These are phyloP conservation scores for Chymomyza fuscimana DNA, from an alignment of 2,888 invertebrate genomes.

Conservation along the genomic window DNA sequence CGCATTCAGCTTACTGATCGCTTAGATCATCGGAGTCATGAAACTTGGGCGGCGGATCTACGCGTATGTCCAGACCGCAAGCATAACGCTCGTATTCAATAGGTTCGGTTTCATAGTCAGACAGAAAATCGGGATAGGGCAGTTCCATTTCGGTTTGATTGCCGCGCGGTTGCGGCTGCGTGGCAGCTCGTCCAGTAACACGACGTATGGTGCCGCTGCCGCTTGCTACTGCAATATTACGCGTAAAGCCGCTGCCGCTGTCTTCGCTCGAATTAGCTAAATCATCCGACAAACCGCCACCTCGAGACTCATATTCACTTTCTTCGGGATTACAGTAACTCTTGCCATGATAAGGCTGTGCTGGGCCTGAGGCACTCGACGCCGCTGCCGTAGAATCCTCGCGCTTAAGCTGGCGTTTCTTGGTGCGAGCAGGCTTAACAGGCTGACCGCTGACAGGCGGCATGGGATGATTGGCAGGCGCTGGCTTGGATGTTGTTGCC, in stretches of 20 bases:
- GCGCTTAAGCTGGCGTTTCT: slow-evolving; percentile 77
- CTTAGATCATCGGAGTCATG: slow-evolving; percentile 85
- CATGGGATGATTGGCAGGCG: slow-evolving; percentile 76
- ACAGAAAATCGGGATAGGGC: slow-evolving; percentile 80
- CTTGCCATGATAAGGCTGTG: slow-evolving; percentile 68
- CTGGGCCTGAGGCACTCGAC: slow-evolving; percentile 29
- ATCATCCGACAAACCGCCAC: slow-evolving; percentile 78
- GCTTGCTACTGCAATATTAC: slow-evolving; percentile 28
- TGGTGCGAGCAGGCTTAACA: slow-evolving; percentile 79
- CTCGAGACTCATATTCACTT: slow-evolving; percentile 77
- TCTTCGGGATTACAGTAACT: slow-evolving; percentile 75
- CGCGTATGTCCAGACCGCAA: slow-evolving; percentile 88
- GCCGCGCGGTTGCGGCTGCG: slow-evolving; percentile 14
- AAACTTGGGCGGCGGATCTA: slow-evolving; percentile 88
- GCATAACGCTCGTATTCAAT: slow-evolving; percentile 84
- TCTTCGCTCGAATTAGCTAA: slow-evolving; percentile 79
- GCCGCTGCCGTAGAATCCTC: slow-evolving; percentile 73
- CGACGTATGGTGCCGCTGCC: slow-evolving; percentile 70
- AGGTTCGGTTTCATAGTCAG: slow-evolving; percentile 81
- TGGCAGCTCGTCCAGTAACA: slow-evolving; percentile 13
- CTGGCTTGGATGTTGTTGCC: slow-evolving; percentile 48
- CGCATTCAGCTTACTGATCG: slow-evolving; percentile 64
- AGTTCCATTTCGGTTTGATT: slow-evolving; percentile 80
- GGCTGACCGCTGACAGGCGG: slow-evolving; percentile 79
- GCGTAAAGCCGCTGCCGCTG: slow-evolving; percentile 65